phyloP scores from a whole-genome alignment of 2,888 invertebrate genomes.

The Athrips mouffetella region DNA sequence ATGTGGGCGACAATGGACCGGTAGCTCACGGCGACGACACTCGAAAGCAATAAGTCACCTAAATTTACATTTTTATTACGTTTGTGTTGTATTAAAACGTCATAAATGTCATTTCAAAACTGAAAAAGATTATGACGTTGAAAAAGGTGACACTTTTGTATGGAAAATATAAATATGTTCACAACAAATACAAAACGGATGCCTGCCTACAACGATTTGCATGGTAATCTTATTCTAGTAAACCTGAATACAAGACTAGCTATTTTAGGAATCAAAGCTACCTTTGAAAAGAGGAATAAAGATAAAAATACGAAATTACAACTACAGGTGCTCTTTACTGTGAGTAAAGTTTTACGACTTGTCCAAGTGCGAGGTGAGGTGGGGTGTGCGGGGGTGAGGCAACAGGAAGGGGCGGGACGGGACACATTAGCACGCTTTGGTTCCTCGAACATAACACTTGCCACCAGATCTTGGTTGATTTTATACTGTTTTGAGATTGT shows the following conservation, averaged over 20 bases:
- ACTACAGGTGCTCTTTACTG: slow-evolving; percentile 9
- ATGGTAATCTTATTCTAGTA: not conserved
- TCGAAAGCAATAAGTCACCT: slow-evolving; percentile 37
- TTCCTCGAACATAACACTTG: slow-evolving; percentile 24
- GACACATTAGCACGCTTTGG: slow-evolving; percentile 58
- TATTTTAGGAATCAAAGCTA: not conserved
- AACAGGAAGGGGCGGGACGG: slow-evolving; percentile 69
- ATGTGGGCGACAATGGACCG: slow-evolving; percentile 49
- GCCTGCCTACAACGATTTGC: too few relatives aligned
- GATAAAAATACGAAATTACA: slow-evolving; percentile 6
- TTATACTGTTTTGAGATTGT: slow-evolving; percentile 2
- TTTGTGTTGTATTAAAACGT: slow-evolving; percentile 25
- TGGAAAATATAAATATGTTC: not conserved
- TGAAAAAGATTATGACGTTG: not conserved
- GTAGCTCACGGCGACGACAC: slow-evolving; percentile 43
- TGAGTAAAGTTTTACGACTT: slow-evolving; percentile 24
- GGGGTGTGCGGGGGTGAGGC: slow-evolving; percentile 35
- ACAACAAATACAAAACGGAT: too few relatives aligned
- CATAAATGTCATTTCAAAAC: slow-evolving; percentile 7
- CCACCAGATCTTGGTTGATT: slow-evolving; percentile 13
- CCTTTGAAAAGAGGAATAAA: slow-evolving; percentile 5
- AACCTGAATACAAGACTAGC: not conserved
- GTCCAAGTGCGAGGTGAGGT: slow-evolving; percentile 23
- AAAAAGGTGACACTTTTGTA: not conserved
- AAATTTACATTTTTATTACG: slow-evolving; percentile 62